Evolutionary conservation across 2,888 invertebrate genomes (phyloP), one percentile per base, ranked within the genome.

Genomic region (Platycheirus rosarum): DNA sequence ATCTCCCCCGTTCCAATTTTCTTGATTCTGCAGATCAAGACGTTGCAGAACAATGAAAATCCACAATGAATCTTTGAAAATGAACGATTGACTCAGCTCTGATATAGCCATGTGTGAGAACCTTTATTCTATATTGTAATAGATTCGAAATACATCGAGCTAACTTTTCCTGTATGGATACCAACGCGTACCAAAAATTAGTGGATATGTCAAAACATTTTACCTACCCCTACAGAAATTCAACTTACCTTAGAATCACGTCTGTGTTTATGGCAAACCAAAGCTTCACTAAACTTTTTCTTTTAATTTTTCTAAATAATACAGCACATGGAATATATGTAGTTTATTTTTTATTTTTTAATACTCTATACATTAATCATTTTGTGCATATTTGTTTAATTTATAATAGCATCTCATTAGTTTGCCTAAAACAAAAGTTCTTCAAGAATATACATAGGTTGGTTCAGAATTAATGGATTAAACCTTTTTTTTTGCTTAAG

Each of bases 221-320:
- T 70, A 70, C 60, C 80, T 76, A 80, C 70, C 80, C 80, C 80
- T 71, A 26, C 53, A 49, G 76, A 69, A 80, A 76, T 75, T 48
- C 60, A 70, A 80, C 70, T 76, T 80, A 80, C 75, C 75, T 75
- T 75, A n/a, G n/a, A n/a, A n/a, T 60, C 18, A 46, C 2, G 8
- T 23, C 23, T 23, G 66, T 80, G 70, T 80, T 80, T 71, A 80
- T 75, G 65, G 70, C 60, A 44, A 60, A 8, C 18, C 32, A 62
- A 66, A 70, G 75, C 63, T 65, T 70, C 35, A 63, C 35, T 32
- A 35, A 46, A 65, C 11, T 70, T 79, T 75, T 73, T 60, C 29
- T 65, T 77, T 20, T 51, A 53, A 65, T 37, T 76, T 35, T 60
- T 80, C 37, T 44, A 46, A 14, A 23, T 46, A 65, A 37, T 66